Evolutionary conservation across 2,113 vertebrate genomes (phyloP).

Genomic region (Hipposideros armiger): DNA sequence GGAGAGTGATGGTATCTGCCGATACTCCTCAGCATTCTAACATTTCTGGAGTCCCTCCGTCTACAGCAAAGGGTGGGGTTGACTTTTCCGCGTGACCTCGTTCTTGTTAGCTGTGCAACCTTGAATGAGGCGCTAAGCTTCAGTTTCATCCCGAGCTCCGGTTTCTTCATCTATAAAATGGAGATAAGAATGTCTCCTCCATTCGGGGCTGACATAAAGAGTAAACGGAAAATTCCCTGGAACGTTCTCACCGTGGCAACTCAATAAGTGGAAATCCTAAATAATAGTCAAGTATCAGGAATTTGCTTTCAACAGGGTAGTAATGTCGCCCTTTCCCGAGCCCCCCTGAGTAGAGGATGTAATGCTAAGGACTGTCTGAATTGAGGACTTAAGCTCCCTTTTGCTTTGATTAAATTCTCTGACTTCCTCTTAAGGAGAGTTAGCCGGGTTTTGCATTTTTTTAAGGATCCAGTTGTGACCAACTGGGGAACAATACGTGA

Average conservation of each 20-base stretch:
- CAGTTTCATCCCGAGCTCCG: neutral
- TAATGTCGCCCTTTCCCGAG: neutral
- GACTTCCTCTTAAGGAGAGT: neutral
- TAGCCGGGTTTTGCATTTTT: neutral
- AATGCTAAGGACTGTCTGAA: neutral
- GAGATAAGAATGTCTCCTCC: neutral
- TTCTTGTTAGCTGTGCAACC: neutral
- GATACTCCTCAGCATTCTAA: accelerated
- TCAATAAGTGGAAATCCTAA: neutral
- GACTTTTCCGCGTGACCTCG: neutral
- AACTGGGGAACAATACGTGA: accelerated
- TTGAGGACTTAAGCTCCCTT: neutral
- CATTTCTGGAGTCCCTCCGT: neutral
- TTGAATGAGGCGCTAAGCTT: neutral
- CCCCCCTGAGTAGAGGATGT: neutral
- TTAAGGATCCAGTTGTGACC: neutral
- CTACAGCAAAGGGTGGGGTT: neutral
- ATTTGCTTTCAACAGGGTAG: neutral
- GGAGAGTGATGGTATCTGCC: neutral
- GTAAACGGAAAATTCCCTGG: neutral
- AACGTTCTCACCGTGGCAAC: neutral
- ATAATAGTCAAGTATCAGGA: neutral
- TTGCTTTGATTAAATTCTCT: neutral
- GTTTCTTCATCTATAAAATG: neutral
- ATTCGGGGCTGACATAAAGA: neutral